A percentile compares a stretch with the other conserved stretches of the same genome.
phyloP scores from a whole-genome alignment of 2,888 invertebrate genomes.

The Lochmaea capreae region DNA sequence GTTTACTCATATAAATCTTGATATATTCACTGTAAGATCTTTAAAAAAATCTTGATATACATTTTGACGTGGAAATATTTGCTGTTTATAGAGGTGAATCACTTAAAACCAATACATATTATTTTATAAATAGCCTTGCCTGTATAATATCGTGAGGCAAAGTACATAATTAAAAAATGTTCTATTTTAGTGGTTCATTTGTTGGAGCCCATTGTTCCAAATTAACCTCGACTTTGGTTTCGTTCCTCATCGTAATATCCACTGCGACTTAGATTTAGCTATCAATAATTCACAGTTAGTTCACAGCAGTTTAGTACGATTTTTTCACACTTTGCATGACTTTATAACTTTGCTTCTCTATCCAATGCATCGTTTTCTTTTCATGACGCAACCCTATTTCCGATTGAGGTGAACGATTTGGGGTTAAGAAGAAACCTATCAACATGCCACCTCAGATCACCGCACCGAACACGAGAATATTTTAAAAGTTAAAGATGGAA shows the following conservation, averaged over 20 bases:
- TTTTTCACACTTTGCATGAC: background rate
- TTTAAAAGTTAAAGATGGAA: conserved; percentile 19
- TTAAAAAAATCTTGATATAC: background rate
- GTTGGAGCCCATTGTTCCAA: no score
- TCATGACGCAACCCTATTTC: background rate
- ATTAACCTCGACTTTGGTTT: no score
- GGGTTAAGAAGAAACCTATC: conserved; percentile 11
- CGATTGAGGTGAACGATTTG: conserved; percentile 19
- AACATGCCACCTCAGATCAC: conserved; percentile 25
- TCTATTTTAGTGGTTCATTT: no score
- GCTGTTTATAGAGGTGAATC: background rate
- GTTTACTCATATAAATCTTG: background rate
- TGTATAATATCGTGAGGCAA: no score
- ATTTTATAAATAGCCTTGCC: no score
- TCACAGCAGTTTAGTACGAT: background rate
- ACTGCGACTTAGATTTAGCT: no score
- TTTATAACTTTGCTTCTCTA: conserved; percentile 4
- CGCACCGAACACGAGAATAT: background rate
- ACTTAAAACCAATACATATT: no score
- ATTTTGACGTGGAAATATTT: background rate
- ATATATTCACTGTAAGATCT: background rate
- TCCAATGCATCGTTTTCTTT: conserved; percentile 19
- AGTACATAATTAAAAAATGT: no score
- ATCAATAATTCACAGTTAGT: background rate
- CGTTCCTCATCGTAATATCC: no score